These are phyloP conservation scores for Hyposoter dolosus DNA, from an alignment of 2,888 invertebrate genomes.

Conservation along the genomic window DNA sequence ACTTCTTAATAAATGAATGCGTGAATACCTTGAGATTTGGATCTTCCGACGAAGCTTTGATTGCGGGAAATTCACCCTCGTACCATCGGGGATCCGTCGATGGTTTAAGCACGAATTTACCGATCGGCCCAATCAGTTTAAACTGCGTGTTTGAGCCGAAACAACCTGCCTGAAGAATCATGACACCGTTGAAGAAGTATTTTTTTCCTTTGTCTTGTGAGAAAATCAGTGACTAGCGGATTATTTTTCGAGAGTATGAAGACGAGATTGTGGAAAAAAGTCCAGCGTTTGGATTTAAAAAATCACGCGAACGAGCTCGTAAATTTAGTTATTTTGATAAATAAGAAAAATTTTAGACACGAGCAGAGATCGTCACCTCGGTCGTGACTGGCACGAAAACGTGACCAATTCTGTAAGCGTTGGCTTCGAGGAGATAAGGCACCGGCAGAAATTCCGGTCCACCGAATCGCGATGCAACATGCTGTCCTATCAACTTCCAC, in stretches of 20 bases:
- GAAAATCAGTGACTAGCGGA: too few species aligned
- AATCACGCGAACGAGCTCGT: not conserved
- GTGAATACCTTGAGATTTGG: constrained; percentile 72
- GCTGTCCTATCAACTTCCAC: constrained; percentile 74
- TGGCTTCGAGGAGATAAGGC: constrained; percentile 75
- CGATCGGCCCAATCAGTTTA: constrained; percentile 76
- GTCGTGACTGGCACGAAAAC: constrained; percentile 74
- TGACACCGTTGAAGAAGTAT: not conserved
- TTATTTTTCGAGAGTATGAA: too few species aligned
- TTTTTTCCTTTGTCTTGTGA: not conserved
- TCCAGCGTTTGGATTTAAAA: not conserved
- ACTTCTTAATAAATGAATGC: too few species aligned
- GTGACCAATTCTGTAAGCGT: constrained; percentile 76
- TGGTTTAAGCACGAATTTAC: constrained; percentile 66
- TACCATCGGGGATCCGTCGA: constrained; percentile 71
- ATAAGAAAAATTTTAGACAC: constrained; percentile 25
- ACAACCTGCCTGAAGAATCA: constrained; percentile 64
- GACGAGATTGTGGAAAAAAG: not conserved
- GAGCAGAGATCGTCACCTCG: constrained; percentile 61
- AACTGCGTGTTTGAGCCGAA: constrained; percentile 56
- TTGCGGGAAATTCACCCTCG: constrained; percentile 65
- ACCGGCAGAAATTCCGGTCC: constrained; percentile 72
- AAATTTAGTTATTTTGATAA: constrained; percentile 1
- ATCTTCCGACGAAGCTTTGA: constrained; percentile 69
- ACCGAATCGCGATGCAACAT: constrained; percentile 72